These are phyloP conservation scores for Ricordea florida DNA, from an alignment of 92 coral and sea anemone genomes.

Conservation along the genomic window DNA sequence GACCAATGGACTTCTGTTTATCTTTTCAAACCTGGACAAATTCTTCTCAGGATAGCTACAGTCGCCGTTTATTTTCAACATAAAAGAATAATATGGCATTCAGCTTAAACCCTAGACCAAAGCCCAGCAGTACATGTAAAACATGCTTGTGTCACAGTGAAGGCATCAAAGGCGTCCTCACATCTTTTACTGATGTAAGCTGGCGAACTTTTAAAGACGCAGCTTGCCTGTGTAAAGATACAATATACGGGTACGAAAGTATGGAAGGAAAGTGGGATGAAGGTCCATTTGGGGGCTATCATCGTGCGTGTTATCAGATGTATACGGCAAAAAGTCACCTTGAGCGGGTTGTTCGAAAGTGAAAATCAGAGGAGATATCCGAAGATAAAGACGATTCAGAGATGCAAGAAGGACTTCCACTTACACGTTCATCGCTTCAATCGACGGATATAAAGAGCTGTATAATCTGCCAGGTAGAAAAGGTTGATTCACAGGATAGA, in stretches of 20 bases:
- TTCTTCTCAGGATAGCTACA: no score
- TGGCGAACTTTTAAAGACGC: slow-evolving; percentile 49
- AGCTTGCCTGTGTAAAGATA: slow-evolving; percentile 30
- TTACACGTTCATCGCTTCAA: slow-evolving; percentile 24
- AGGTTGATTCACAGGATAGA: slow-evolving; percentile 46
- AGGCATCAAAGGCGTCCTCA: slow-evolving; percentile 46
- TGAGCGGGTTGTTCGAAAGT: slow-evolving; percentile 18
- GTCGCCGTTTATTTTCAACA: no score
- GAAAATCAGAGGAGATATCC: slow-evolving; percentile 27
- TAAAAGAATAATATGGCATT: no score
- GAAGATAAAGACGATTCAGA: background rate
- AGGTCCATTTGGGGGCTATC: slow-evolving; percentile 58
- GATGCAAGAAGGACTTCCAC: background rate
- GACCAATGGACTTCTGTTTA: no score
- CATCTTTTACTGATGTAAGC: slow-evolving; percentile 34
- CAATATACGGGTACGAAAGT: slow-evolving; percentile 10
- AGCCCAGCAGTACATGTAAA: background rate
- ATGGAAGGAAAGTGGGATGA: slow-evolving; percentile 53
- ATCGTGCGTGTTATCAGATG: slow-evolving; percentile 44
- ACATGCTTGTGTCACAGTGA: slow-evolving; percentile 46
- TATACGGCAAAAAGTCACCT: slow-evolving; percentile 48
- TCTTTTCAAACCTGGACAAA: no score
- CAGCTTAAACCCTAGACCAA: background rate
- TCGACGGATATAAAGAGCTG: slow-evolving; percentile 35
- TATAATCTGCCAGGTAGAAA: slow-evolving; percentile 44